phyloP scores from a whole-genome alignment of 2,797 vertebrate species.

The Synanceia verrucosa region DNA sequence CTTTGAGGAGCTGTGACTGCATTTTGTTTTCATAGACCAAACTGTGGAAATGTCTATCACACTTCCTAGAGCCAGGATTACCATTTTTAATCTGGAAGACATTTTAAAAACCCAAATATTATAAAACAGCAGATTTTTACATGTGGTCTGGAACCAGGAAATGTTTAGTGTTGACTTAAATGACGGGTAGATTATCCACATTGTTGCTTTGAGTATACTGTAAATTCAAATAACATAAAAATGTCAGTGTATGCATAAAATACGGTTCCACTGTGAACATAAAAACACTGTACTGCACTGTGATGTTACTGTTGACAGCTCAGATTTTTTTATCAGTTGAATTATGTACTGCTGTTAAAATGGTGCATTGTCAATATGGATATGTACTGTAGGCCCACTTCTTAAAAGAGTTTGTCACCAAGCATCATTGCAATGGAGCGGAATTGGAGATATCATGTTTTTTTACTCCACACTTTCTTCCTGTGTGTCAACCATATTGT shows the following conservation, averaged over 20 bases:
- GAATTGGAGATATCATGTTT: too few species aligned
- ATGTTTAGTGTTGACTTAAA: neutral
- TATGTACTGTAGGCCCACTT: neutral
- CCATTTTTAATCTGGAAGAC: neutral
- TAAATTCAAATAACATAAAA: neutral
- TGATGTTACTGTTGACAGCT: neutral
- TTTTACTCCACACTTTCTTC: too few species aligned
- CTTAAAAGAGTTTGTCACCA: neutral
- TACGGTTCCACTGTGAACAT: neutral
- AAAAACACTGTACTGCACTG: neutral
- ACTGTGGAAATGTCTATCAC: neutral
- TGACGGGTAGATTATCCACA: neutral
- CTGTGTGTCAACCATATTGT: too few species aligned
- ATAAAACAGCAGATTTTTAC: neutral
- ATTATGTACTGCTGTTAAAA: neutral
- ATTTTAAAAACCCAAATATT: constrained; percentile 5
- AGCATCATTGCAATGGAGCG: too few species aligned
- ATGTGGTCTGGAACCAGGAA: neutral
- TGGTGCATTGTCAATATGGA: neutral
- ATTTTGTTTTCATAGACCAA: neutral
- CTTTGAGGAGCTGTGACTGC: neutral
- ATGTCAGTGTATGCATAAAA: neutral
- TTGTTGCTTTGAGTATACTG: neutral
- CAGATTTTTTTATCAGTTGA: neutral
- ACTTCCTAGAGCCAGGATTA: neutral